Evolutionary conservation across 2,797 vertebrate genomes (phyloP).

Genomic region (Centropyge bicolor): DNA sequence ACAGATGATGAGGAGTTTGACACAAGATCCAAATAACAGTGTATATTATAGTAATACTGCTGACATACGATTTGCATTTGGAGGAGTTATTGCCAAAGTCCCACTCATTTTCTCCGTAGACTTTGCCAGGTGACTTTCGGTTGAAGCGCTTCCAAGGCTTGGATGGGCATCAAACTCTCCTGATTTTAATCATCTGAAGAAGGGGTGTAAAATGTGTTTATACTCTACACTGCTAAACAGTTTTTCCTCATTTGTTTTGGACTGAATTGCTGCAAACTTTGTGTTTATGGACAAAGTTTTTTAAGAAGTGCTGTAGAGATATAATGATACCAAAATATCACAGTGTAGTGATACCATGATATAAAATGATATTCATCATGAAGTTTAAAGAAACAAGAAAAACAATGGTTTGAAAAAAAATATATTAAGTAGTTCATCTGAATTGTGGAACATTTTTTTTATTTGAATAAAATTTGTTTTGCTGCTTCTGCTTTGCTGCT

Average conservation of each 20-base stretch:
- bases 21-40: neutral
- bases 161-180: neutral
- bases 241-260: neutral
- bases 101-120: neutral
- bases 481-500: too few species aligned
- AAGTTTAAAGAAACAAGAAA: too few species aligned
- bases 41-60: neutral
- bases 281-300: neutral
- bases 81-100: neutral
- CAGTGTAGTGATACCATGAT: too few species aligned
- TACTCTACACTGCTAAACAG: too few species aligned
- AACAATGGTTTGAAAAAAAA: too few species aligned
- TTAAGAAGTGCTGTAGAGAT: too few species aligned
- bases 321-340: too few species aligned
- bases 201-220: neutral
- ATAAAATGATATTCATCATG: too few species aligned
- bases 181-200: neutral
- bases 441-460: too few species aligned
- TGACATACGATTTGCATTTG: neutral
- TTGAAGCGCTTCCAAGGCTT: slow-evolving; percentile 1
- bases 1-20: neutral
- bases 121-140: neutral
- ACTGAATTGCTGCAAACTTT: neutral
- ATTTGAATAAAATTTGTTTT: too few species aligned
- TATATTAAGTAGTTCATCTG: too few species aligned